phyloP scores from a whole-genome alignment of 2,888 invertebrate species.

The Drosophila koepferae region DNA sequence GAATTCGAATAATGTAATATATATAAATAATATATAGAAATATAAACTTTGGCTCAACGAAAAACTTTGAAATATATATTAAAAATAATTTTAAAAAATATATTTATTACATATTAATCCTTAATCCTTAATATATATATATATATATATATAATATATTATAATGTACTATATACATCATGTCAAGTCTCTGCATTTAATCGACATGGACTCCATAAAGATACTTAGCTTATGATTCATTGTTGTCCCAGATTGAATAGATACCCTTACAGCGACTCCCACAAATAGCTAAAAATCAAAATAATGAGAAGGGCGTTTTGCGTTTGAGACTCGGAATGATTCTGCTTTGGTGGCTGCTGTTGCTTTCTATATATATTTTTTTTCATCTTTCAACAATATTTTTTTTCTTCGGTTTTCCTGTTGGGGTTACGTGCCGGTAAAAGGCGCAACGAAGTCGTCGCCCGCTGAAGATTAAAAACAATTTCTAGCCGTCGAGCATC shows the following conservation, averaged over 20 bases:
- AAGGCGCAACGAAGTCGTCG: conserved; percentile 63
- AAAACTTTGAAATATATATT: too few species aligned
- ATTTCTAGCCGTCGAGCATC: conserved; percentile 65
- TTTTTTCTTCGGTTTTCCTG: background rate
- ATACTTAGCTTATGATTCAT: too few species aligned
- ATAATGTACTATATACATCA: too few species aligned
- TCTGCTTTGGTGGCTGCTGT: conserved; percentile 34
- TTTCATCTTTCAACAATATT: background rate
- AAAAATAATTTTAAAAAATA: too few species aligned
- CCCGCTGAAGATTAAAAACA: conserved; percentile 68
- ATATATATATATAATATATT: too few species aligned
- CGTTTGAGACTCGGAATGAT: conserved; percentile 24
- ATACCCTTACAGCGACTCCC: conserved; percentile 43
- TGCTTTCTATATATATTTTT: conserved; percentile 8
- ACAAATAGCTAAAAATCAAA: conserved; percentile 52
- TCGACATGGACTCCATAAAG: too few species aligned
- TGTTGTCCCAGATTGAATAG: conserved; percentile 18
- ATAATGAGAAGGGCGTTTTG: conserved; percentile 60
- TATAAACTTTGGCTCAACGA: too few species aligned
- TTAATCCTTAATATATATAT: too few species aligned
- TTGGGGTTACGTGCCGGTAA: conserved; percentile 49
- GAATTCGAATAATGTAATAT: too few species aligned
- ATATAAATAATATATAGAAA: too few species aligned
- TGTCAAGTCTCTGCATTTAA: too few species aligned
- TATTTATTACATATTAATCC: too few species aligned